Conservation (phyloP, 2,888 invertebrate genomes). For the Cyaniris semiargus region DNA sequence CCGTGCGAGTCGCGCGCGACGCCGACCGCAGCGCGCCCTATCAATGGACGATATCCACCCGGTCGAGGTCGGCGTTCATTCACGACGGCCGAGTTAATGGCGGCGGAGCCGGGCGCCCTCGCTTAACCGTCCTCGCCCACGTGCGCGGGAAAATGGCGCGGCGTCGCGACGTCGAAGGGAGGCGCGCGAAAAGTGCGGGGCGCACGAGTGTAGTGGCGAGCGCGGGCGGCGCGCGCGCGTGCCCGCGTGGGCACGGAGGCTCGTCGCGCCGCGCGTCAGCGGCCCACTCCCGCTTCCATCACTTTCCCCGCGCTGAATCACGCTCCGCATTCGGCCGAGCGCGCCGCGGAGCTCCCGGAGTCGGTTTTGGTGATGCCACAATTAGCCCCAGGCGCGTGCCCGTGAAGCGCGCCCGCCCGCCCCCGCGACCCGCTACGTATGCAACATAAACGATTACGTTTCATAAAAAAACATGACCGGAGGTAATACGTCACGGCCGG, state of each 20-base stretch:
- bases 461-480: slow-evolving; percentile 66
- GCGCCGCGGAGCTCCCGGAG: slow-evolving; percentile 55
- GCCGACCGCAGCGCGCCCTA: slow-evolving; percentile 73
- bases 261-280: slow-evolving; percentile 59
- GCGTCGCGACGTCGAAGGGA: slow-evolving; percentile 72
- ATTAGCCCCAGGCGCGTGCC: slow-evolving; percentile 71
- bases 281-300: slow-evolving; percentile 48
- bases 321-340: slow-evolving; percentile 61
- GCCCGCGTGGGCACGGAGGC: slow-evolving; percentile 63
- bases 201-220: slow-evolving; percentile 62
- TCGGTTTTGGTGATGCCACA: slow-evolving; percentile 75
- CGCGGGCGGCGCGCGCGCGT: slow-evolving; percentile 57
- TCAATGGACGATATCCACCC: slow-evolving; percentile 73
- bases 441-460: slow-evolving; percentile 64
- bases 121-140: slow-evolving; percentile 71
- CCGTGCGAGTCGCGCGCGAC: slow-evolving; percentile 58
- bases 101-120: slow-evolving; percentile 70
- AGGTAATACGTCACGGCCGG: slow-evolving; percentile 55
- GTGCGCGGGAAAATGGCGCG: slow-evolving; percentile 80
- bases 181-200: slow-evolving; percentile 77
- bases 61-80: slow-evolving; percentile 77
- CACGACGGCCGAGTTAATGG: slow-evolving; percentile 77
- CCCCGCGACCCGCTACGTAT: slow-evolving; percentile 70
- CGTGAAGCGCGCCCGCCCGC: slow-evolving; percentile 66
- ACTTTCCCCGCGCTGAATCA: slow-evolving; percentile 66